phyloP scores from a whole-genome alignment of 2,797 vertebrate genomes.

The Adrianichthys oophorus region DNA sequence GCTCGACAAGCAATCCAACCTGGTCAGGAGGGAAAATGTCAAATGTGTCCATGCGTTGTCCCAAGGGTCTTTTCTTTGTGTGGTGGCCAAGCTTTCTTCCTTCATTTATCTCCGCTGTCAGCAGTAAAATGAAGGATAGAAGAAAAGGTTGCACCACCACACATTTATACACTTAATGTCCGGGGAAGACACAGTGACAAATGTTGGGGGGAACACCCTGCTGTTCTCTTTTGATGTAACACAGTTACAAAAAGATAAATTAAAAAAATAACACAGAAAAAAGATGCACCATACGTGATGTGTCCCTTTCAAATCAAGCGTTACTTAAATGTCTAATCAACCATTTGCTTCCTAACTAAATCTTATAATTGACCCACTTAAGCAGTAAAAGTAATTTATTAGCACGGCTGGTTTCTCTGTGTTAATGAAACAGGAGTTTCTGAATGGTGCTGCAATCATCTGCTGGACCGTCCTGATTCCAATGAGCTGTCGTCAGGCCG shows the following conservation, averaged over 20 bases:
- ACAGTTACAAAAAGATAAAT: slow-evolving; percentile 3
- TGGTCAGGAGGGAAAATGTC: slow-evolving; percentile 21
- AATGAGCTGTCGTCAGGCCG: slow-evolving; percentile 22
- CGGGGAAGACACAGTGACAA: slow-evolving; percentile 31
- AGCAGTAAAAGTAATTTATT: slow-evolving; percentile 66
- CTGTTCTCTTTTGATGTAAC: slow-evolving; percentile 22
- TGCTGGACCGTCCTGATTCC: slow-evolving; percentile 29
- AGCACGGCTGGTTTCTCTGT: slow-evolving; percentile 37
- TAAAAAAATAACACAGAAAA: slow-evolving; percentile 19
- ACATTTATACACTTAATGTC: slow-evolving; percentile 45
- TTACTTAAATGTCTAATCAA: slow-evolving; percentile 66
- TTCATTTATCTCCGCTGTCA: slow-evolving; percentile 63
- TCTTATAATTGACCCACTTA: slow-evolving; percentile 69
- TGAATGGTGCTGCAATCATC: slow-evolving; percentile 16
- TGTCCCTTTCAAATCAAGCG: slow-evolving; percentile 55
- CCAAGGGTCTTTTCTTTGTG: slow-evolving; percentile 43
- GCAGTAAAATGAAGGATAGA: slow-evolving; percentile 60
- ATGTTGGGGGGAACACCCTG: slow-evolving; percentile 29
- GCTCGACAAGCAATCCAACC: neutral
- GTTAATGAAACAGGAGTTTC: slow-evolving; percentile 30
- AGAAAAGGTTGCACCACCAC: slow-evolving; percentile 42
- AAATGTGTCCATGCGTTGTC: slow-evolving; percentile 23
- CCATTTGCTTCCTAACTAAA: slow-evolving; percentile 70
- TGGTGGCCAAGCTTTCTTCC: slow-evolving; percentile 35
- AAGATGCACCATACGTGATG: neutral